Conservation (phyloP, 2,888 invertebrate species). For the Limenitis arthemis region DNA sequence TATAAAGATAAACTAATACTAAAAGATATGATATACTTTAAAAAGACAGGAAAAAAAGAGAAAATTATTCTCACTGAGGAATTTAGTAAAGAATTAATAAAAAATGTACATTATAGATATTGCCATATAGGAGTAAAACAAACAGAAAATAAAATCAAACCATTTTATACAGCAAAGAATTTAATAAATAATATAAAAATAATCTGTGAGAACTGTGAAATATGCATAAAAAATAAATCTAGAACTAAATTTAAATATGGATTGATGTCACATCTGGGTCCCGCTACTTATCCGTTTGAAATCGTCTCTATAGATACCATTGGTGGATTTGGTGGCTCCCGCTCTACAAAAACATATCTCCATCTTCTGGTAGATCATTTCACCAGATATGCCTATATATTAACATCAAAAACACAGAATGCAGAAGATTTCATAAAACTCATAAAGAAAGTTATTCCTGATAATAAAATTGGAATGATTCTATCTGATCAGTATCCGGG, state of each 20-base stretch:
- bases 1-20: constrained; percentile 4
- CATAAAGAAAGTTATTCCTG: constrained; percentile 16
- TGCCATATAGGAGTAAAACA: constrained; percentile 26
- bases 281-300: constrained; percentile 21
- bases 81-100: constrained; percentile 23
- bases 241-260: constrained; percentile 14
- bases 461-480: constrained; percentile 23
- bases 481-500: constrained; percentile 24
- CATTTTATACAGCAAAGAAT: constrained; percentile 14
- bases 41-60: constrained; percentile 17
- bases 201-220: background rate
- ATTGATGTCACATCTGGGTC: constrained; percentile 22
- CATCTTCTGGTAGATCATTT: constrained; percentile 22
- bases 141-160: constrained; percentile 14
- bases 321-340: constrained; percentile 18
- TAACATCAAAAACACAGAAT: constrained; percentile 26
- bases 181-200: constrained; percentile 1
- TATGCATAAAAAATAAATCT: constrained; percentile 6
- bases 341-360: constrained; percentile 23
- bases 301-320: constrained; percentile 25
- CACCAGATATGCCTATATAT: constrained; percentile 19
- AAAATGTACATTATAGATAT: constrained; percentile 19
- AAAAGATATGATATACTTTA: constrained; percentile 5
- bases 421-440: constrained; percentile 26
- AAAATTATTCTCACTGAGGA: constrained; percentile 25